Conservation (phyloP, 2,113 vertebrate species). For the Vidua macroura region DNA sequence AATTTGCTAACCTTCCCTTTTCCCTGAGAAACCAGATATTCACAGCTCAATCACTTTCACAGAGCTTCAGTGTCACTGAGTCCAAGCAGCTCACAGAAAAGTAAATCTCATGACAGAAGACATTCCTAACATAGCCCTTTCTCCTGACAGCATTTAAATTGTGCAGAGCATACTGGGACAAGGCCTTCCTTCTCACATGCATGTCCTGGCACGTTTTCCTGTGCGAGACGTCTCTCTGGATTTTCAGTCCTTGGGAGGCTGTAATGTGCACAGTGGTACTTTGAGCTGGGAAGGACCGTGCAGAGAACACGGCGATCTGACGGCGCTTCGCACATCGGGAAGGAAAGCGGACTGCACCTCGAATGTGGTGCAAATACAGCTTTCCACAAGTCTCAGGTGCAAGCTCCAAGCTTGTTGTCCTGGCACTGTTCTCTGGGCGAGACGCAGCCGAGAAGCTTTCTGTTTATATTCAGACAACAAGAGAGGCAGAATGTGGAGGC, state of each 20-base stretch:
- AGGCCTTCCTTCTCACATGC: not conserved
- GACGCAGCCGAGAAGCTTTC: not conserved
- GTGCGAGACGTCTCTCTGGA: fast-evolving
- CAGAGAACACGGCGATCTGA: not conserved
- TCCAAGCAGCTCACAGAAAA: not conserved
- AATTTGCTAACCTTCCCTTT: not conserved
- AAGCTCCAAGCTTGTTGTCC: not conserved
- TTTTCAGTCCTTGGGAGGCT: not conserved
- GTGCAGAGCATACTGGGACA: not conserved
- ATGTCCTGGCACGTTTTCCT: not conserved
- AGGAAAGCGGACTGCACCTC: no score
- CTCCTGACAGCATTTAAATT: not conserved
- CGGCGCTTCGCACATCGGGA: fast-evolving
- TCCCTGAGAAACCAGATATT: not conserved
- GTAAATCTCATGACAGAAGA: not conserved
- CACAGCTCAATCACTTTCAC: not conserved
- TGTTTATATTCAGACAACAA: not conserved
- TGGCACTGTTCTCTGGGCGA: not conserved
- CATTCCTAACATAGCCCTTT: not conserved
- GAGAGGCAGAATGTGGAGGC: not conserved
- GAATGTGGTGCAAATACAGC: no score
- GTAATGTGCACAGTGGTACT: not conserved
- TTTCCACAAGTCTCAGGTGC: not conserved
- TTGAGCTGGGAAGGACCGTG: not conserved
- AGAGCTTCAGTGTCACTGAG: not conserved